Base-by-base conservation (phyloP, 2,797 vertebrate species). In the Pteronotus mesoamericanus region DNA sequence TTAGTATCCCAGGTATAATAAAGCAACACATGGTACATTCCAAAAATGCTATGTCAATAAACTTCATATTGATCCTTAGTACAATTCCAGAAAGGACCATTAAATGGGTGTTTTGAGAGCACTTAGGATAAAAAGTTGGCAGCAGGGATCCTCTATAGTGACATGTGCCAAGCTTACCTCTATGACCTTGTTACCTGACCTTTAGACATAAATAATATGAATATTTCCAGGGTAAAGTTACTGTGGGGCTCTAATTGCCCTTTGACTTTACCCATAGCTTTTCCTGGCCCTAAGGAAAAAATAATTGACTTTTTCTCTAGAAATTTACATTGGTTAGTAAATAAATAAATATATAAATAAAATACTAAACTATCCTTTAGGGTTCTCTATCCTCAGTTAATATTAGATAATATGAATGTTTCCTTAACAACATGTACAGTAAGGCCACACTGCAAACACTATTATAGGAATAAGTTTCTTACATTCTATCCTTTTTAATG, bases 101-200 rank as follows among this genome's bases (percentile, higher is more conserved):
- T 96, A 93, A 89, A 86, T 68, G n/a, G 14, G 68, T 55, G 37
- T 82, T 93, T 93, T 71, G 69, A 94, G 86, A 94, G 88, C 69
- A 95, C 96, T 94, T 96, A 96, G 18, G 59, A 57, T 84, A 71
- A 87, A 91, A 89, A 34, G n/a, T 51, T 92, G 59, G 57, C 64
- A 79, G n/a, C 15, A 88, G 42, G 86, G 34, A 82, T 77, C 82
- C 34, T 79, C 75, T 44, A 37, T 42, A 82, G 55, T 24, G 42
- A 66, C 26, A 44, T 22, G 19, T 32, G 29, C 42, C 55, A 91
- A 42, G 5, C 10, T 83, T 69, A 75, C 48, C 66, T 78, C 66
- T 48, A 64, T 72, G 71, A 37, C 14, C 72, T 29, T 61, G 0
- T 34, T 78, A 80, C 32, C 24, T 68, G 29, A 72, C 18, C 3